Conservation (phyloP, 2,797 vertebrate species). For the Micrastur ruficollis region DNA sequence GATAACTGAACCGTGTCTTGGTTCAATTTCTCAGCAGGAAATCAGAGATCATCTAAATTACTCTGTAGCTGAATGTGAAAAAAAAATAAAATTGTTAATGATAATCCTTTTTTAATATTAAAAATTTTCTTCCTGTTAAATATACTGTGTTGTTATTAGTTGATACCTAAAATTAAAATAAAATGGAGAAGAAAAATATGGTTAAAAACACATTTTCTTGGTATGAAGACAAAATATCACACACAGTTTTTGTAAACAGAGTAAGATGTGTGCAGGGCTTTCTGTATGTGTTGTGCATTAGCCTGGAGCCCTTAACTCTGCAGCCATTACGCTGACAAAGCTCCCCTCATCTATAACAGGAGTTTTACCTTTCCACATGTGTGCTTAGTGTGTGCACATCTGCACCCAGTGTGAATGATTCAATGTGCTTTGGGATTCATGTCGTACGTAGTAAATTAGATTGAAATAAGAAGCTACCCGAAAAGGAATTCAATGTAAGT, state of each 20-base stretch:
- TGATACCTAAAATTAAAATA: not conserved
- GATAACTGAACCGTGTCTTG: not conserved
- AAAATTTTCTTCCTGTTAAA: not conserved
- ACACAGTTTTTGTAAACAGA: not conserved
- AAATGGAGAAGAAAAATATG: not conserved
- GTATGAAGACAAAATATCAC: not conserved
- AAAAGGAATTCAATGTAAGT: not conserved
- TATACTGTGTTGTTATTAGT: not conserved
- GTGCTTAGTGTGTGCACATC: not conserved
- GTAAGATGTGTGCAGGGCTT: not conserved
- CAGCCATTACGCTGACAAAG: not conserved
- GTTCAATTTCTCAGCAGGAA: not conserved
- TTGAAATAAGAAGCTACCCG: not conserved
- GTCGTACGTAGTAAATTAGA: not conserved
- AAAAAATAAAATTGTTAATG: not conserved
- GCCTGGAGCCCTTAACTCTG: not conserved
- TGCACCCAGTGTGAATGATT: not conserved
- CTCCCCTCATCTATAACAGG: not conserved
- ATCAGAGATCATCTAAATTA: slow-evolving; percentile 1
- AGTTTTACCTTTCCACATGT: slow-evolving; percentile 27
- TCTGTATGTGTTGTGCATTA: not conserved
- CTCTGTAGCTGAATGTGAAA: not conserved
- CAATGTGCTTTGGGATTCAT: not conserved
- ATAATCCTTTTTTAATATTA: not conserved
- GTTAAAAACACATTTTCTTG: not conserved